Percentiles rank a stretch among this genome's conserved stretches.
Conservation (phyloP, 2,888 invertebrate species). For the Lasius platythorax region DNA sequence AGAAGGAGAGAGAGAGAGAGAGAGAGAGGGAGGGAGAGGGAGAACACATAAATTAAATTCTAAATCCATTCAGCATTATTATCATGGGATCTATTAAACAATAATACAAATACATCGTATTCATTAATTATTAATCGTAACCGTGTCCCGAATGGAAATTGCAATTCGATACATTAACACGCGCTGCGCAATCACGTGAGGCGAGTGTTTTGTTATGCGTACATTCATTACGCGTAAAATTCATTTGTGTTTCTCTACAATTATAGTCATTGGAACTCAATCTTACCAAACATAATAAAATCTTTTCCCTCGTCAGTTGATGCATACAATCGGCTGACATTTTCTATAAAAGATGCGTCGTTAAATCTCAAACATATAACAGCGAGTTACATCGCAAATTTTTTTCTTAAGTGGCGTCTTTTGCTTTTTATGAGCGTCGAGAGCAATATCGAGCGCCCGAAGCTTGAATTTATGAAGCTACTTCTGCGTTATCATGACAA, state of each 20-base stretch:
- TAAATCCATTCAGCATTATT: slow-evolving; percentile 18
- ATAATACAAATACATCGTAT: not conserved
- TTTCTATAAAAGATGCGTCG: not conserved
- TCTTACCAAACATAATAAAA: slow-evolving; percentile 8
- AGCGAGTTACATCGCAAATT: not conserved
- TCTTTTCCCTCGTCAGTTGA: not conserved
- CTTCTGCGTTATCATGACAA: not conserved
- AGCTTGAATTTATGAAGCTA: not conserved
- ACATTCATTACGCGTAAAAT: not conserved
- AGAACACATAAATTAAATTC: slow-evolving; percentile 20
- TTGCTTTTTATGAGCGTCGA: not conserved
- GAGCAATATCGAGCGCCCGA: not conserved
- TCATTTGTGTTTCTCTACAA: not conserved
- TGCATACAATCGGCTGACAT: not conserved
- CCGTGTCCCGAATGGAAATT: slow-evolving; percentile 17
- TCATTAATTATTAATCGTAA: not conserved
- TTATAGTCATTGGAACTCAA: not conserved
- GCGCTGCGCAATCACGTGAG: not conserved
- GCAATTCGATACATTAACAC: slow-evolving; percentile 6
- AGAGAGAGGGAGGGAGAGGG: not conserved
- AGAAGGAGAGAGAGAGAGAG: not conserved
- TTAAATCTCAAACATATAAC: not conserved
- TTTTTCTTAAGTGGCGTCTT: not conserved
- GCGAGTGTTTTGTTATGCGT: not conserved
- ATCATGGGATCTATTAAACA: slow-evolving; percentile 31